A percentile compares a stretch with the other conserved stretches of the same genome.
phyloP scores from a whole-genome alignment of 1,140 invertebrate species.

The Ceratosolen solmsi region DNA sequence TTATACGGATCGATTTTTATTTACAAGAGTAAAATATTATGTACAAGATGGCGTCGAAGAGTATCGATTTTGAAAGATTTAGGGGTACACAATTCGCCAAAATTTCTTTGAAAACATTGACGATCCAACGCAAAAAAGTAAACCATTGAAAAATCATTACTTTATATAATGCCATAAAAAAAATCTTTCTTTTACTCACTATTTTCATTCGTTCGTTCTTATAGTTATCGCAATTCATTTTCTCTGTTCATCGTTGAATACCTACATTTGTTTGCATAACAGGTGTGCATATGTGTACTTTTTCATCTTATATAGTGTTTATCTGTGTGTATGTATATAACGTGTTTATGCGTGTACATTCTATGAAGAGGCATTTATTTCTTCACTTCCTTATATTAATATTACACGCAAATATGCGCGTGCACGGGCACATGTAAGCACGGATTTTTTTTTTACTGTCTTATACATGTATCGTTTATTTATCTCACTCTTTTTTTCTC shows the following conservation, averaged over 20 bases:
- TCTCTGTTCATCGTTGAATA: conserved; percentile 21
- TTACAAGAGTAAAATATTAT: conserved; percentile 67
- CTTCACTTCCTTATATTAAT: background rate
- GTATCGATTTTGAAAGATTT: conserved; percentile 47
- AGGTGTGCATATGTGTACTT: conserved; percentile 3
- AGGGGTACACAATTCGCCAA: conserved; percentile 43
- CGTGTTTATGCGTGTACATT: background rate
- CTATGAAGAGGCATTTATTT: background rate
- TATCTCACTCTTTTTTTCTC: background rate
- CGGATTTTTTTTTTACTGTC: background rate
- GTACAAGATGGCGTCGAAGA: conserved; percentile 61
- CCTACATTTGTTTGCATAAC: conserved; percentile 34
- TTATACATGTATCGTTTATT: conserved; percentile 2
- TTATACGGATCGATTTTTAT: conserved; percentile 57
- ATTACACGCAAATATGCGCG: background rate
- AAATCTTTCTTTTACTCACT: background rate
- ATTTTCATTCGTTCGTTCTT: conserved; percentile 1
- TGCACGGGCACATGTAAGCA: background rate
- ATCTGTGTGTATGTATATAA: background rate
- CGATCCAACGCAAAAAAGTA: conserved; percentile 30
- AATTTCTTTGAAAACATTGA: conserved; percentile 41
- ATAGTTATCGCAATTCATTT: conserved; percentile 1
- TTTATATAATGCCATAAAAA: conserved; percentile 12
- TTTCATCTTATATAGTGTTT: background rate
- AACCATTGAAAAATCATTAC: conserved; percentile 36